A percentile compares a stretch with the other conserved stretches of the same genome.
Conservation (phyloP, 2,797 vertebrate genomes). For the Cyprinella venusta region DNA sequence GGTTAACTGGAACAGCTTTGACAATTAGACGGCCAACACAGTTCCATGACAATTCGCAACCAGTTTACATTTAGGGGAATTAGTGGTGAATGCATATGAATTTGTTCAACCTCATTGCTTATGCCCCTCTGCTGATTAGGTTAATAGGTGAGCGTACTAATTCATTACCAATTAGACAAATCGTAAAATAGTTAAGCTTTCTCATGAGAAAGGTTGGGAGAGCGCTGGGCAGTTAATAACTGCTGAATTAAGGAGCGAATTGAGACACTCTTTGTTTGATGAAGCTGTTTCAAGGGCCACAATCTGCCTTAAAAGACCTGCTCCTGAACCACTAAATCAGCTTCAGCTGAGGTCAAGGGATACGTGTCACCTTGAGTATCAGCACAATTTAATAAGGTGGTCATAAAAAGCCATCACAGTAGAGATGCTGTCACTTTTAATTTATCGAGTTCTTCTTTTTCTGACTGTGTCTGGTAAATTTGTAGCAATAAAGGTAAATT, state of each 20-base stretch:
- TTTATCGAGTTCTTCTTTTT: background rate
- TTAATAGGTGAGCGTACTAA: background rate
- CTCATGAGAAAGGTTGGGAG: too few species aligned
- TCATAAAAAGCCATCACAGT: background rate
- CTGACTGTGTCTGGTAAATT: background rate
- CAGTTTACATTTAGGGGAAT: background rate
- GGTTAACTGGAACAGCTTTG: background rate
- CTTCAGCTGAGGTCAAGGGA: background rate
- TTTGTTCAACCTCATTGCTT: background rate
- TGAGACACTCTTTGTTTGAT: background rate
- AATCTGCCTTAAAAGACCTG: background rate
- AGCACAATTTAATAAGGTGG: background rate
- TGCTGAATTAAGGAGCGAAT: background rate
- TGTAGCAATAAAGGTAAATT: background rate
- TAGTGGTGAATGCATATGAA: too few species aligned
- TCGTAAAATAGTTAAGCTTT: background rate
- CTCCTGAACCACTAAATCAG: constrained; percentile 5
- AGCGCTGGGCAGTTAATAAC: background rate
- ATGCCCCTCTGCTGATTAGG: background rate
- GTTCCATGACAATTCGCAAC: background rate
- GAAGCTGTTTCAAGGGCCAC: background rate
- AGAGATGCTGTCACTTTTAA: background rate
- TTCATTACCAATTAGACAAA: background rate
- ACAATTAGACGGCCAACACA: background rate
- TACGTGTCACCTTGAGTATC: background rate